Base-by-base conservation (phyloP, 2,797 vertebrate genomes). In the Centropyge bicolor region DNA sequence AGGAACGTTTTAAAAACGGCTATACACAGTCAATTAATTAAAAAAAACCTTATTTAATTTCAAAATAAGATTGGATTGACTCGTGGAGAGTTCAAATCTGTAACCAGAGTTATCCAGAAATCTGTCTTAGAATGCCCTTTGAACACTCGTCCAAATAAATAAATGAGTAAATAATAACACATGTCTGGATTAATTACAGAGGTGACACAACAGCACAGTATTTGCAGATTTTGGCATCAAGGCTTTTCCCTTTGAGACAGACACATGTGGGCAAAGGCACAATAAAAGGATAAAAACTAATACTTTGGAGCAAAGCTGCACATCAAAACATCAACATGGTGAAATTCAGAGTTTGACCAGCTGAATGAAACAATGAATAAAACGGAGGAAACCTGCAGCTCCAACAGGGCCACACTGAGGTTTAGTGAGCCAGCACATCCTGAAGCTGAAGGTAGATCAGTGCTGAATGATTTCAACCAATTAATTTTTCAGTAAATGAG, bases 291-390 rank as follows among this genome's bases (percentile, higher is more conserved):
- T 7, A 1, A 12, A 82, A 71, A 62, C 27, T 17, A 27, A 22
- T 46, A 11, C 27, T 55, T 66, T 17, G 40, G 55, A 61, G 61
- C 49, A 46, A 49, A 82, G 70, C 75, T 79, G 76, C 76, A 82
- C 80, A 92, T 93, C 81, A 82, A 81, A 66, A 22, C 11, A 13
- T 22, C n/a, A 8, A 52, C 57, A 76, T 5, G 36, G 14, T 31
- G 46, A 65, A 0, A 70, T 17, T 57, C 17, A 38, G 13, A 62
- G 11, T 48, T 45, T 1, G 17, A 63, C 65, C 48, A 40, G n/a
- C 36, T 24, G 52, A 66, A 51, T 16, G 0, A 70, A 76, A 62
- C 11, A 2, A 17, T 49, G 38, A 52, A 2, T 4, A 2, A 3
- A 45, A 27, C 46, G 2, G 24, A 40, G 0, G 51, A 61, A 0